Conservation (phyloP, 2,797 vertebrate genomes). For the Brachyalestes nurse region DNA sequence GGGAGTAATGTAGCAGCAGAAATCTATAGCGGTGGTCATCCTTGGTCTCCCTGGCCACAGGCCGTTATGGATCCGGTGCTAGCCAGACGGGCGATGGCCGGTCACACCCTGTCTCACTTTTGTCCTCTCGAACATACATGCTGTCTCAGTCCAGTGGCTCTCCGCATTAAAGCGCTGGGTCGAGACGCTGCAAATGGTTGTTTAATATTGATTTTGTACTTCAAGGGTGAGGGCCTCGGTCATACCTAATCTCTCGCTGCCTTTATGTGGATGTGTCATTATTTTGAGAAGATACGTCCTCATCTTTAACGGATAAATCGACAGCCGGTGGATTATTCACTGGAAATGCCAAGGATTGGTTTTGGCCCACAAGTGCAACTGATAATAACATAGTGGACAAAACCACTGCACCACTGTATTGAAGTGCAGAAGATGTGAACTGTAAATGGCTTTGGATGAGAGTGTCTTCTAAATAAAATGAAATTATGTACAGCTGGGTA, state of each 20-base stretch:
- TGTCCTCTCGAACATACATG: neutral
- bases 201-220: neutral
- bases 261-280: neutral
- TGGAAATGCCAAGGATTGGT: too few species aligned
- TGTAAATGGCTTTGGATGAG: too few species aligned
- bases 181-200: neutral
- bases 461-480: too few species aligned
- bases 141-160: neutral
- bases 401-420: too few species aligned
- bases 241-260: neutral
- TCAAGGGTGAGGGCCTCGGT: too few species aligned
- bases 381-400: too few species aligned
- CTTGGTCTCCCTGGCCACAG: conserved; percentile 13
- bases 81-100: neutral
- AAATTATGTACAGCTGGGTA: too few species aligned
- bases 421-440: too few species aligned
- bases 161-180: neutral
- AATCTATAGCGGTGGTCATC: conserved; percentile 46
- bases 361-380: too few species aligned
- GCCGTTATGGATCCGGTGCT: conserved; percentile 30
- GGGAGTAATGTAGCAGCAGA: conserved; percentile 35
- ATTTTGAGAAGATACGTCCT: neutral
- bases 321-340: too few species aligned
- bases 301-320: too few species aligned
- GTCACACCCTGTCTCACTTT: neutral